Percentiles rank a stretch among this genome's conserved stretches.
Conservation (phyloP, 2,113 vertebrate species). For the Phalacrocorax brasilianus region DNA sequence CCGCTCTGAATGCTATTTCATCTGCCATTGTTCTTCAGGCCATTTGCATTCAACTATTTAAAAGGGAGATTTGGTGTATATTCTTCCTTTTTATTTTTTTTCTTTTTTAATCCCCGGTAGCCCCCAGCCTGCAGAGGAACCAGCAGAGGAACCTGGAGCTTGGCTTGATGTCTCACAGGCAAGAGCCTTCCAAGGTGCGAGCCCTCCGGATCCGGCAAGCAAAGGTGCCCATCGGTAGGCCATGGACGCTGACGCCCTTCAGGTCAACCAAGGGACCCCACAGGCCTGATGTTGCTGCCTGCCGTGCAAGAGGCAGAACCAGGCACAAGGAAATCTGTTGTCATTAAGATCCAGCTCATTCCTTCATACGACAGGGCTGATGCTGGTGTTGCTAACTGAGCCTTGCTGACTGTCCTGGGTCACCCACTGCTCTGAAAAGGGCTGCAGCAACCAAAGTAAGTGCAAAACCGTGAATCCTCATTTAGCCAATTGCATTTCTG, state of each 20-base stretch:
- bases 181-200: not conserved
- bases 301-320: not conserved
- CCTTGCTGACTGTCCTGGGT: not conserved
- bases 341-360: not conserved
- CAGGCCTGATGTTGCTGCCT: not conserved
- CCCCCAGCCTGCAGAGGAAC: not conserved
- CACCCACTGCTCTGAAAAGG: not conserved
- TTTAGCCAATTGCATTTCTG: not conserved
- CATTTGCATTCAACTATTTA: conserved; percentile 60
- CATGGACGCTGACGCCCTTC: not conserved
- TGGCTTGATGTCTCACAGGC: not conserved
- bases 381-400: not conserved
- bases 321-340: not conserved
- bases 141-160: not conserved
- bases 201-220: fast-evolving
- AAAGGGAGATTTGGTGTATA: conserved; percentile 54
- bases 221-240: not conserved
- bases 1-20: conserved; percentile 48
- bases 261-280: not conserved
- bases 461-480: not conserved
- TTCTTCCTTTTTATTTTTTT: not conserved
- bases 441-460: not conserved
- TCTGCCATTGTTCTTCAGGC: conserved; percentile 60
- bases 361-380: not conserved
- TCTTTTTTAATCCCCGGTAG: not conserved